A percentile compares a stretch with the other conserved stretches of the same genome.
Conservation (phyloP, 2,113 vertebrate genomes). For the Apodemus speciosus region DNA sequence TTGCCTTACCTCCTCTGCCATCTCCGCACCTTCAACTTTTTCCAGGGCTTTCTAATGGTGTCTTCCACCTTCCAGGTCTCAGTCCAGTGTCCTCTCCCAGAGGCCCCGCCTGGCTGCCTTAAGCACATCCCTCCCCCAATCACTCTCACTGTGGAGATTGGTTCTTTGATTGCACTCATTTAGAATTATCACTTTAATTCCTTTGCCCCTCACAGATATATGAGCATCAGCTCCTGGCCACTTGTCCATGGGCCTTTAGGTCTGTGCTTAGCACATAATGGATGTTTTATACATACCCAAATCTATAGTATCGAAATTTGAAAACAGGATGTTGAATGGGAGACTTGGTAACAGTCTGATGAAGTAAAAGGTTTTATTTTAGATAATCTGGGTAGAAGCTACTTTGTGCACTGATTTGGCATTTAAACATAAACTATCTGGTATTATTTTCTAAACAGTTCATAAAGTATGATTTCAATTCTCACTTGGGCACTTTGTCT, state of each 20-base stretch:
- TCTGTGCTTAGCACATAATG: neutral
- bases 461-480: neutral
- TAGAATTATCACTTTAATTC: neutral
- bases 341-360: neutral
- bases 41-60: neutral
- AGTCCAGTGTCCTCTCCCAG: neutral
- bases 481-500: slow-evolving; percentile 36
- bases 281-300: neutral
- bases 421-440: slow-evolving; percentile 4
- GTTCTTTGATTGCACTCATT: slow-evolving; percentile 10
- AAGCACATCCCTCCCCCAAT: neutral
- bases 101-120: neutral
- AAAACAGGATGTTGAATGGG: neutral
- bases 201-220: neutral
- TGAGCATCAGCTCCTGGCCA: neutral
- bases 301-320: neutral
- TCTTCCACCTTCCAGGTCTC: neutral
- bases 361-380: slow-evolving; percentile 40
- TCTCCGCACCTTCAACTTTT: neutral
- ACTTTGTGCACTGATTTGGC: neutral
- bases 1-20: neutral
- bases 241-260: neutral
- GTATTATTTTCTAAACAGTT: slow-evolving; percentile 29
- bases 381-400: neutral
- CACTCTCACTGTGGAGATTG: neutral